Evolutionary conservation across 2,113 vertebrate species (phyloP), one percentile per base, ranked within the genome.

Genomic region (Microcebus griseorufus): DNA sequence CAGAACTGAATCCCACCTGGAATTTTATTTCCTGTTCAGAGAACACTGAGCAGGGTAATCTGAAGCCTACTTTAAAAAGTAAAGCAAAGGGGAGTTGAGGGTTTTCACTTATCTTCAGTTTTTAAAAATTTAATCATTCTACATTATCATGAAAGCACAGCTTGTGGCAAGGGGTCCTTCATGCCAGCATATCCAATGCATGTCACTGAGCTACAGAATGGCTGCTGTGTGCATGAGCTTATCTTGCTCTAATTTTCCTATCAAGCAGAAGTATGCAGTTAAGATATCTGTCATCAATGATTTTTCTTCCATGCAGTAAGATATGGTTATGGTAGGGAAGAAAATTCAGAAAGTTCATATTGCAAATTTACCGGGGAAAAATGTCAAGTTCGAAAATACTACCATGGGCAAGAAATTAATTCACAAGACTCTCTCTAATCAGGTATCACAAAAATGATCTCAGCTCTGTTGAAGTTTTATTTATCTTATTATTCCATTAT

Each of bases 381-480:
- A 94, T 95, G 85, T 97, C 98, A 98, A 88, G 32, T 97, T 98
- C 96, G 97, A 95, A 98, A 98, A 97, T 93, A 97, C 95, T 90
- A 34, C 29, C 93, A 75, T 96, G 97, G 92, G 88, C 95, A 95
- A 94, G 51, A 97, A 97, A 97, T 89, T 95, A 95, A 97, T 98
- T 97, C 95, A 95, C 83, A 89, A 90, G 96, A 70, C n/a, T 58
- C 80, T 97, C 86, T 87, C 76, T 97, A 96, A 95, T 97, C 90
- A 84, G 94, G 96, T 94, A 82, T 93, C 92, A 96, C 29, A 98
- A 97, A 96, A 96, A 88, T 78, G 89, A 73, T 95, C 88, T 97
- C 97, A 97, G 34, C 92, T 97, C 58, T 76, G 53, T 72, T 82
- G 67, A 83, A 80, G 89, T 94, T 81, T 96, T 73, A 25, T 81